Conservation (phyloP, 2,797 vertebrate genomes). For the Anguilla megastoma region DNA sequence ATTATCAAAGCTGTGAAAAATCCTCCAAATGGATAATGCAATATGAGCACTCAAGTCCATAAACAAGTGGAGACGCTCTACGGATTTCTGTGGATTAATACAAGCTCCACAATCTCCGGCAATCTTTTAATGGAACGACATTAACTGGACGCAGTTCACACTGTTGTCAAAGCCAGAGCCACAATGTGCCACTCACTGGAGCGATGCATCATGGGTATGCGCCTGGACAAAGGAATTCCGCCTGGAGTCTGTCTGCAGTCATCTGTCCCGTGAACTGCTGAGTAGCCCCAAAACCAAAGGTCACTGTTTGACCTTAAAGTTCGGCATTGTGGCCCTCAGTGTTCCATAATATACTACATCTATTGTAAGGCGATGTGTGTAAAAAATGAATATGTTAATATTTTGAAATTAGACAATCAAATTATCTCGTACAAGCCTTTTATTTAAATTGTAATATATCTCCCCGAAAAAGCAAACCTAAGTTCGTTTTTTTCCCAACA, state of each 20-base stretch:
- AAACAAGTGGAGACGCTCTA: not conserved
- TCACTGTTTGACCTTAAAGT: not conserved
- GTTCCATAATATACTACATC: not conserved
- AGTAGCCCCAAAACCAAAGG: not conserved
- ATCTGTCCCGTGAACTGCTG: not conserved
- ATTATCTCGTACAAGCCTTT: not conserved
- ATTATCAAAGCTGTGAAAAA: not conserved
- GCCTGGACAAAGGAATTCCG: not conserved
- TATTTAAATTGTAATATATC: not conserved
- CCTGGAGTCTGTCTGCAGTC: slow-evolving; percentile 9
- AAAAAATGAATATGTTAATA: not conserved
- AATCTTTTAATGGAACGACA: not conserved
- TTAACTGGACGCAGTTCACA: not conserved
- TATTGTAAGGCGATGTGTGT: not conserved
- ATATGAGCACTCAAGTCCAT: not conserved
- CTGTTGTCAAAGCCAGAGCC: not conserved
- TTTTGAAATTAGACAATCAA: not conserved
- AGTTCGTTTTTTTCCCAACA: not conserved
- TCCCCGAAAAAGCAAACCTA: not conserved
- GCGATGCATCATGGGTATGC: not conserved
- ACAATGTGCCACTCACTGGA: not conserved
- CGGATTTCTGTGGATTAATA: not conserved
- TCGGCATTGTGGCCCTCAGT: not conserved
- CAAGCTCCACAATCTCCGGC: not conserved
- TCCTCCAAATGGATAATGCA: not conserved